Evolutionary conservation across 2,888 invertebrate species (phyloP).

Genomic region (Holacanthella duospinosa): DNA sequence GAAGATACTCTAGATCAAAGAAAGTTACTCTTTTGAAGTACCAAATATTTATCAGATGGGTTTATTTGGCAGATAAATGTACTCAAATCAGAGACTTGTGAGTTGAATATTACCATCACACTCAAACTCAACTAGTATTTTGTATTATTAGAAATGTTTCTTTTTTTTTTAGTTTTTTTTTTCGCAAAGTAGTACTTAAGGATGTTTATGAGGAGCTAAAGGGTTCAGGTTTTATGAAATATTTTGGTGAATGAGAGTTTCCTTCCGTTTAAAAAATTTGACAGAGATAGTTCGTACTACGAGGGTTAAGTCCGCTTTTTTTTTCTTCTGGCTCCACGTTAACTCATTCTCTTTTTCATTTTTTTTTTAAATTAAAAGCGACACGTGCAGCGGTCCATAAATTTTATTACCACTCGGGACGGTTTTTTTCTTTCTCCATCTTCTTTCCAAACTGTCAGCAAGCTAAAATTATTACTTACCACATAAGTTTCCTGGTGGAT

Average conservation of each 20-base stretch:
- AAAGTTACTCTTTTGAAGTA: background rate
- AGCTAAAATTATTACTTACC: background rate
- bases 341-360: background rate
- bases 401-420: background rate
- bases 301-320: too few species aligned
- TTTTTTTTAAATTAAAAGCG: constrained; percentile 3
- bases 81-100: too few species aligned
- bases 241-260: background rate
- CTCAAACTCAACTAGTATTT: background rate
- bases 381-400: constrained; percentile 6
- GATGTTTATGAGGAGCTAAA: too few species aligned
- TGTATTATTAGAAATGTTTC: background rate
- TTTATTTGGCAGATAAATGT: background rate
- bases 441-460: constrained; percentile 3
- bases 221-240: too few species aligned
- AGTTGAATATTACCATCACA: background rate
- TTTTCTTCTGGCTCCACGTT: background rate
- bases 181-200: background rate
- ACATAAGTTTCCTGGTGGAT: background rate
- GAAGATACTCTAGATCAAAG: background rate
- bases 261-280: background rate
- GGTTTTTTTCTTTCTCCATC: background rate
- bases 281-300: background rate
- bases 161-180: background rate
- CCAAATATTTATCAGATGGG: background rate